Conservation (phyloP, 2,797 vertebrate genomes). For the Xenopus petersii region DNA sequence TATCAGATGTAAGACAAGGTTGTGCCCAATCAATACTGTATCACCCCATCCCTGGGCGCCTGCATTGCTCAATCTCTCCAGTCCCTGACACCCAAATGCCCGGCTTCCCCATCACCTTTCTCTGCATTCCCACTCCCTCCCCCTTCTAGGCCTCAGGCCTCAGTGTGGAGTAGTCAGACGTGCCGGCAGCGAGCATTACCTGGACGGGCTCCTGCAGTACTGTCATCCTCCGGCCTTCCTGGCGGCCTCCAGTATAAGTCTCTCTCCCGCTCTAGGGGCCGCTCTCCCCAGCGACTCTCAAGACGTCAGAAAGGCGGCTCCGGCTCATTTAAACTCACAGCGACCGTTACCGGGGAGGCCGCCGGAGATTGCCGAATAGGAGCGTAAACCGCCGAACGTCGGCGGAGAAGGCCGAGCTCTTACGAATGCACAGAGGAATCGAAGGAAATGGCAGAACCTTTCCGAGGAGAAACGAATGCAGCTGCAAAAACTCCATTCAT, state of each 20-base stretch:
- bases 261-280: constrained; percentile 8
- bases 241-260: constrained; percentile 51
- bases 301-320: constrained; percentile 60
- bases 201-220: constrained; percentile 98
- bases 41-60: too few relatives aligned
- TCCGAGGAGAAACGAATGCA: too few relatives aligned
- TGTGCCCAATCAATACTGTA: too few relatives aligned
- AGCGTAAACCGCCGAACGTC: constrained; percentile 57
- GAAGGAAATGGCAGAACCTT: too few relatives aligned
- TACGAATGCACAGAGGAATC: too few relatives aligned
- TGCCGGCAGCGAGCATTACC: constrained; percentile 67
- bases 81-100: neutral
- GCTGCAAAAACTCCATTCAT: too few relatives aligned
- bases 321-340: constrained; percentile 85
- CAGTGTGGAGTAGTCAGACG: constrained; percentile 14
- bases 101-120: neutral
- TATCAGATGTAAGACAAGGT: too few relatives aligned
- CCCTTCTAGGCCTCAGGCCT: constrained; percentile 34
- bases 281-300: constrained; percentile 51
- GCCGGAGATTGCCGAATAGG: constrained; percentile 66
- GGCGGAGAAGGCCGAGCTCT: constrained; percentile 5
- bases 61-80: neutral
- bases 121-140: neutral
- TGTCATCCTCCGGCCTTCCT: constrained; percentile 81
- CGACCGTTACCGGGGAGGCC: constrained; percentile 87